phyloP scores from a whole-genome alignment of 2,797 vertebrate species.

The Synaphobranchus kaupii region DNA sequence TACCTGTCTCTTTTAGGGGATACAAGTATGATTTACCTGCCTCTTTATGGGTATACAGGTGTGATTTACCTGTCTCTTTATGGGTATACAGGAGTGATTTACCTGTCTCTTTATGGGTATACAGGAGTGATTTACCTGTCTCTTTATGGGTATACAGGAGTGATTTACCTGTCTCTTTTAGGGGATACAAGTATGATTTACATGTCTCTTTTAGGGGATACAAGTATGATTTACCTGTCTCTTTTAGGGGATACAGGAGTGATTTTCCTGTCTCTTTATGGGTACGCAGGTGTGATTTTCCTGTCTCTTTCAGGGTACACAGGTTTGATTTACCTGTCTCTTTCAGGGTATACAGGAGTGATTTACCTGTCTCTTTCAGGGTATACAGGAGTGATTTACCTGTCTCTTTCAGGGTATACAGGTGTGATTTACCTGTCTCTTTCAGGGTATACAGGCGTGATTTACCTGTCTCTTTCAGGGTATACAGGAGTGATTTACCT shows the following conservation, averaged over 20 bases:
- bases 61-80: too few relatives aligned
- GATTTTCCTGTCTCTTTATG: too few relatives aligned
- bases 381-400: neutral
- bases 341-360: neutral
- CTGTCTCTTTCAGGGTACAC: neutral
- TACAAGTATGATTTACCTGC: too few relatives aligned
- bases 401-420: neutral
- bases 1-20: slow-evolving; percentile 75
- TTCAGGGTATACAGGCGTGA: neutral
- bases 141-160: neutral
- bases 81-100: too few relatives aligned
- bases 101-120: too few relatives aligned
- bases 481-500: neutral
- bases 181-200: too few relatives aligned
- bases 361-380: neutral
- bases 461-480: neutral
- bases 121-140: too few relatives aligned
- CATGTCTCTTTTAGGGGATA: too few relatives aligned
- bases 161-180: neutral
- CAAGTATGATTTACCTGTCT: too few relatives aligned
- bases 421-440: neutral
- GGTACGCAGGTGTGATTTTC: neutral
- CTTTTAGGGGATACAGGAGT: too few relatives aligned
- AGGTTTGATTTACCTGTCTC: neutral
- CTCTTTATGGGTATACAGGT: too few relatives aligned